A percentile compares a stretch with the other conserved stretches of the same genome.
phyloP scores from a whole-genome alignment of 2,797 vertebrate genomes.

The Cyclopterus lumpus region DNA sequence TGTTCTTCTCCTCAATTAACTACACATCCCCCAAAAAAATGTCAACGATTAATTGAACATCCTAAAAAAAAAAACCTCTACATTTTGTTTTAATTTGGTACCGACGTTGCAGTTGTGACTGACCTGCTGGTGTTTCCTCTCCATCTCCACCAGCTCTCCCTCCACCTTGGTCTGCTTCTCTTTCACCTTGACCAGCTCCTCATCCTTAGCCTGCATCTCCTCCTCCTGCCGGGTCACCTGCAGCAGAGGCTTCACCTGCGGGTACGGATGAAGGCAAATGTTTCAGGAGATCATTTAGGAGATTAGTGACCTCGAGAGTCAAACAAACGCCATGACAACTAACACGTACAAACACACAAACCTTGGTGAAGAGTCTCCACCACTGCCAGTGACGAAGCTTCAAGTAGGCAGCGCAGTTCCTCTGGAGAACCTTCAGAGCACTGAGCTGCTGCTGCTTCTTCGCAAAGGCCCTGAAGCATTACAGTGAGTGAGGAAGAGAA shows the following conservation, averaged over 20 bases:
- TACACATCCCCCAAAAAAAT: constrained; percentile 52
- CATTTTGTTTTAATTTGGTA: background rate
- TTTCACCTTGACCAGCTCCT: constrained; percentile 97
- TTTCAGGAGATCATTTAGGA: background rate
- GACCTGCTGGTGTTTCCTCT: constrained; percentile 97
- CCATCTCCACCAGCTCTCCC: constrained; percentile 95
- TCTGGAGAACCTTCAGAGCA: constrained; percentile 95
- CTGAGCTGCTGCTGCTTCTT: constrained; percentile 98
- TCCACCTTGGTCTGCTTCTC: constrained; percentile 97
- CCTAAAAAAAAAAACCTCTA: background rate
- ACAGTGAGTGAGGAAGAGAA: constrained; percentile 12
- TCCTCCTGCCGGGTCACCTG: constrained; percentile 99
- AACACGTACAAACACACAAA: constrained; percentile 50
- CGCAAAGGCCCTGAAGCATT: constrained; percentile 89
- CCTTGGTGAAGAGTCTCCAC: constrained; percentile 99
- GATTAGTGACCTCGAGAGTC: background rate
- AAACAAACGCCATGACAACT: background rate
- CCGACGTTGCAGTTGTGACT: background rate
- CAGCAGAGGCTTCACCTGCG: constrained; percentile 96
- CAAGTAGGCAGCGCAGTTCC: constrained; percentile 96
- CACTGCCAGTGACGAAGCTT: constrained; percentile 99
- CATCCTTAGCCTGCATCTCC: constrained; percentile 97
- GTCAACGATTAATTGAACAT: background rate
- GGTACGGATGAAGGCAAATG: background rate
- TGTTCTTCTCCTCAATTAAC: constrained; percentile 97